Evolutionary conservation across 2,797 vertebrate species (phyloP).

Genomic region (Sandelia bainsii): DNA sequence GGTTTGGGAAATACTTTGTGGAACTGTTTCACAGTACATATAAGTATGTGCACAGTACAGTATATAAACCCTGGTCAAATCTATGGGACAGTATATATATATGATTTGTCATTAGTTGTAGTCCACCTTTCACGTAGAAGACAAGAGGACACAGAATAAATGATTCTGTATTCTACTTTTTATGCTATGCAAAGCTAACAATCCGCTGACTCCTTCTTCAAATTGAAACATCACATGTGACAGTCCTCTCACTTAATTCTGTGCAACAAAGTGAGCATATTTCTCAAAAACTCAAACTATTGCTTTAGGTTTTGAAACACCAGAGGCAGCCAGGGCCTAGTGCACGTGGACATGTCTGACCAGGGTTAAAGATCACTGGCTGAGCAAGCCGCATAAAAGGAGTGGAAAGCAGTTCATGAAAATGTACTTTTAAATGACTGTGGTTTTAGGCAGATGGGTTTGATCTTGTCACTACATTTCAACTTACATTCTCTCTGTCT

Average conservation of each 20-base stretch:
- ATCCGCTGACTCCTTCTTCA: too few relatives aligned
- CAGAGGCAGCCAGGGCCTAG: not conserved
- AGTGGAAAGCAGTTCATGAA: not conserved
- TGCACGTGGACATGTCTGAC: not conserved
- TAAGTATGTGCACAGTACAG: too few relatives aligned
- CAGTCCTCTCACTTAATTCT: not conserved
- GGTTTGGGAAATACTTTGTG: conserved; percentile 14
- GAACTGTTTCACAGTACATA: conserved; percentile 1
- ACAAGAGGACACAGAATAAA: too few relatives aligned
- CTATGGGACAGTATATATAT: too few relatives aligned
- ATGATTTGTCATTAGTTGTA: too few relatives aligned
- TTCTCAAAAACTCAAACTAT: not conserved
- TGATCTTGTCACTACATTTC: not conserved
- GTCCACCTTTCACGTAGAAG: too few relatives aligned
- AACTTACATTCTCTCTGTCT: not conserved
- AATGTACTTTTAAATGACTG: conserved; percentile 4
- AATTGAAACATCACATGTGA: too few relatives aligned
- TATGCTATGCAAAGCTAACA: too few relatives aligned
- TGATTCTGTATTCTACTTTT: too few relatives aligned
- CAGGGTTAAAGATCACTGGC: conserved; percentile 29
- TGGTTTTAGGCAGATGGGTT: not conserved
- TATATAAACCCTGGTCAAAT: too few relatives aligned
- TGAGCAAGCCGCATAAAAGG: conserved; percentile 2
- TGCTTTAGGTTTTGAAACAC: conserved; percentile 3
- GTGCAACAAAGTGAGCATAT: not conserved